A percentile compares a stretch with the other conserved stretches of the same genome.
Evolutionary conservation across 2,113 vertebrate species (phyloP).

Genomic region (Corapipo altera): DNA sequence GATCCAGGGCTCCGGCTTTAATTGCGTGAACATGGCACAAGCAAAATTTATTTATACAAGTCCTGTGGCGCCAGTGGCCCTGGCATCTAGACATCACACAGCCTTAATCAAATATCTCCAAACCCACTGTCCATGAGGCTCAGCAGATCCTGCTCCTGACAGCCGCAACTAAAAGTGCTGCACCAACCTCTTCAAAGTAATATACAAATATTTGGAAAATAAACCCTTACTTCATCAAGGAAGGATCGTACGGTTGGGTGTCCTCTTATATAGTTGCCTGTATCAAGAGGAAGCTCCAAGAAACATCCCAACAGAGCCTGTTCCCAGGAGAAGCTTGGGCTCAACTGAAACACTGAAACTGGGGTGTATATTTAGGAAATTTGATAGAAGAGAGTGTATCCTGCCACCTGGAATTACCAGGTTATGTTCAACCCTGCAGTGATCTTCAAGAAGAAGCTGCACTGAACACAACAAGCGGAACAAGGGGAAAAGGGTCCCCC

Average conservation of each 20-base stretch:
- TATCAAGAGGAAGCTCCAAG: background rate
- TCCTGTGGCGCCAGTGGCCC: background rate
- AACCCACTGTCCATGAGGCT: background rate
- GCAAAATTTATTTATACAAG: constrained; percentile 9
- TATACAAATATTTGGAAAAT: background rate
- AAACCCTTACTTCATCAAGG: background rate
- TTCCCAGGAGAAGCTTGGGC: background rate
- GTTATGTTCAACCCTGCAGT: background rate
- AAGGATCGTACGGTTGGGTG: background rate
- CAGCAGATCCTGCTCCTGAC: background rate
- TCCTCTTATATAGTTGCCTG: accelerated
- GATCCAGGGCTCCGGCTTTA: background rate
- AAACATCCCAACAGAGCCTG: background rate
- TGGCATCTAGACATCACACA: background rate
- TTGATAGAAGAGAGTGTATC: background rate
- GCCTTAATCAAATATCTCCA: background rate
- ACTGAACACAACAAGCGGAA: background rate
- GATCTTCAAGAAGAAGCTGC: background rate
- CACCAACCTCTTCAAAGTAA: background rate
- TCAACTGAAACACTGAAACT: background rate
- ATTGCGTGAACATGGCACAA: background rate
- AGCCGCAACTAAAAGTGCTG: background rate
- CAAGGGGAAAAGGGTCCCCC: background rate
- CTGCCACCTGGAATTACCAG: background rate
- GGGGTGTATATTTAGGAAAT: background rate